Percentiles rank a stretch among this genome's conserved stretches.
These are phyloP conservation scores for Zaprionus lachaisei DNA, from an alignment of 1,140 invertebrate genomes.

Conservation along the genomic window DNA sequence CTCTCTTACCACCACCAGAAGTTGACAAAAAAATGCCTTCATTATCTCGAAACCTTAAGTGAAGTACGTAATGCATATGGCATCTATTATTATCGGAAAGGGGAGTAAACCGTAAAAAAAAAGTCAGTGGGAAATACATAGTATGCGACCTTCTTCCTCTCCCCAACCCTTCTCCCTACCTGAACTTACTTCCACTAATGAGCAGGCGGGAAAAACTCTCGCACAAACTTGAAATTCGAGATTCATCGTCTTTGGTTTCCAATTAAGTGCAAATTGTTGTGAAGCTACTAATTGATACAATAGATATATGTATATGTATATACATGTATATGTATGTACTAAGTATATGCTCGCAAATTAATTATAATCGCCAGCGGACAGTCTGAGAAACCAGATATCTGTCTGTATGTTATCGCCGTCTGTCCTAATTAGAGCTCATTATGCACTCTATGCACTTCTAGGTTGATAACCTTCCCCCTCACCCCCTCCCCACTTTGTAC, in stretches of 20 bases:
- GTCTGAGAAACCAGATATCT: constrained; percentile 5
- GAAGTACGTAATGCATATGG: background rate
- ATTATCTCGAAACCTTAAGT: constrained; percentile 51
- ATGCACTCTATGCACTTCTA: background rate
- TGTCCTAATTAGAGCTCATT: constrained; percentile 1
- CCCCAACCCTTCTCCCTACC: background rate
- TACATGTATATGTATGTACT: no score
- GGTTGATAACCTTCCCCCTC: background rate
- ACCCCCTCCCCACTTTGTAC: background rate
- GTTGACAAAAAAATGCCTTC: constrained; percentile 66
- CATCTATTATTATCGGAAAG: background rate
- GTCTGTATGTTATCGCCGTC: background rate
- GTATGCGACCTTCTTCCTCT: constrained; percentile 22
- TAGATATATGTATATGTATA: background rate
- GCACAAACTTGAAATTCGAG: constrained; percentile 36
- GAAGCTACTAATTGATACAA: constrained; percentile 24
- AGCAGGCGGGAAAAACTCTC: constrained; percentile 42
- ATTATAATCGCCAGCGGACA: background rate
- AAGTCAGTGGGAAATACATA: constrained; percentile 57
- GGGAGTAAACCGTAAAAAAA: constrained; percentile 36
- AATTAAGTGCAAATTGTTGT: constrained; percentile 58
- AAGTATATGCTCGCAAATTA: background rate
- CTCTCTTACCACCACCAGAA: background rate
- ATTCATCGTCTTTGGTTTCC: constrained; percentile 59
- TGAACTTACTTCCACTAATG: constrained; percentile 26